Base-by-base conservation (phyloP, 2,888 invertebrate species). In the Tipula helvola region DNA sequence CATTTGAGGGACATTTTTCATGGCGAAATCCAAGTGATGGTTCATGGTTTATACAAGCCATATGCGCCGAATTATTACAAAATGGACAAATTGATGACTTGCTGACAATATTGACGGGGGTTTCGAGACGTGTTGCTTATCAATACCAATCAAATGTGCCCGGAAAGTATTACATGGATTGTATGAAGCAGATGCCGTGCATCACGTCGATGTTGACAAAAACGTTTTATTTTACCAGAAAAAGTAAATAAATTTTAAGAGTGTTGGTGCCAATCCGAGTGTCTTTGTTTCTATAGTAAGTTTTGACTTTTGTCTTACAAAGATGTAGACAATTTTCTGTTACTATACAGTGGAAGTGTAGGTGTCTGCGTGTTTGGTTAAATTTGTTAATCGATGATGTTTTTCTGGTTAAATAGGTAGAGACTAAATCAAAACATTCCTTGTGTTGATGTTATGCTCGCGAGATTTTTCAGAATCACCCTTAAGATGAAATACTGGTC, bases 31-130 rank as follows among this genome's bases (percentile, higher is more conserved):
- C 94, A 39, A 92, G 92, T 85, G 92, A 92, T 36, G 95, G 95
- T 2, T 94, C 95, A 0, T 96, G 95, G 95, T 96, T 95, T 89
- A 94, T 96, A 86, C 95, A 95, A 90, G 91, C 94, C 3, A 90
- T 96, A 83, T 94, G 94, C 88, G 89, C 92, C 3, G 94, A 94
- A 10, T 89, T 95, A 18, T 91, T 92, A 87, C 89, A 91, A 87
- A 90, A 92, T 87, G 92, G 92, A 7, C 91, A 91, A 52, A 92
- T 92, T 85, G 87, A 88, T 5, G 95, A 96, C 89, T 90, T 96
- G 5, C 89, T 95, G 87, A 92, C 93, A 39, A 92, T 96, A 88
- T 90, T 96, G 89, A 95, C 95, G 0, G 91, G 92, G 36, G 93
- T 94, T 8, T 93, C 92, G 89, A 93, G 93, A 88, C 93, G 92